A percentile compares a stretch with the other conserved stretches of the same genome.
Evolutionary conservation across 2,888 invertebrate species (phyloP).

Genomic region (Cenopis cana): DNA sequence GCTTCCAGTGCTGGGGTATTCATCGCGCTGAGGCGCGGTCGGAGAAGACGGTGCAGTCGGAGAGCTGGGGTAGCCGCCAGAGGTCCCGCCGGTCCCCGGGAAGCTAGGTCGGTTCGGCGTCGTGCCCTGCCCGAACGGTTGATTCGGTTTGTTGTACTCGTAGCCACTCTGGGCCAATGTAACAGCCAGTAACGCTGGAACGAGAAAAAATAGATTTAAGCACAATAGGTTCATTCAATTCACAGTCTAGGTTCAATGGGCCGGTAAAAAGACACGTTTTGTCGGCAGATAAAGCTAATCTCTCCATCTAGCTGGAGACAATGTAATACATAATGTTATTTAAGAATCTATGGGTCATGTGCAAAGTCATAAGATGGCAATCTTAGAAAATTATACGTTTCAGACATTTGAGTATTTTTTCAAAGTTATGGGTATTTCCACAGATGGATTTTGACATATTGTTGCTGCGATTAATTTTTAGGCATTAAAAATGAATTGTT

Average conservation of each 20-base stretch:
- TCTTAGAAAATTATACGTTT: slow-evolving; percentile 10
- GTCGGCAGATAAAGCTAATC: slow-evolving; percentile 30
- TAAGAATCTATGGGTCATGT: slow-evolving; percentile 38
- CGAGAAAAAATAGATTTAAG: slow-evolving; percentile 46
- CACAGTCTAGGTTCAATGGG: slow-evolving; percentile 39
- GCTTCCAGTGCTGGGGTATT: slow-evolving; percentile 51
- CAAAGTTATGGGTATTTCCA: slow-evolving; percentile 14
- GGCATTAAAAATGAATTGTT: neutral
- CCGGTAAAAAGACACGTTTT: slow-evolving; percentile 41
- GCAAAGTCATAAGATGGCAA: slow-evolving; percentile 30
- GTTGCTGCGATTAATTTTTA: neutral
- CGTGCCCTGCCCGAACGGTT: slow-evolving; percentile 80
- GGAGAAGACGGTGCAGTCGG: slow-evolving; percentile 65
- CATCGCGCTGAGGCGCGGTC: slow-evolving; percentile 57
- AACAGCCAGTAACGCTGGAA: slow-evolving; percentile 75
- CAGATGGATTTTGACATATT: neutral
- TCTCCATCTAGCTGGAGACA: slow-evolving; percentile 37
- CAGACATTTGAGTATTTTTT: slow-evolving; percentile 5
- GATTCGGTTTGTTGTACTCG: slow-evolving; percentile 89
- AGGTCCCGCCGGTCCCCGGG: slow-evolving; percentile 52
- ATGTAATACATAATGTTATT: slow-evolving; percentile 41
- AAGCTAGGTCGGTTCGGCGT: slow-evolving; percentile 63
- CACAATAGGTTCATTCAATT: slow-evolving; percentile 40
- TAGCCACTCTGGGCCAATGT: slow-evolving; percentile 88
- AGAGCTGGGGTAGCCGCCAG: slow-evolving; percentile 60